These are phyloP conservation scores for Erpetoichthys calabaricus DNA, from an alignment of 2,797 vertebrate genomes.

Conservation along the genomic window DNA sequence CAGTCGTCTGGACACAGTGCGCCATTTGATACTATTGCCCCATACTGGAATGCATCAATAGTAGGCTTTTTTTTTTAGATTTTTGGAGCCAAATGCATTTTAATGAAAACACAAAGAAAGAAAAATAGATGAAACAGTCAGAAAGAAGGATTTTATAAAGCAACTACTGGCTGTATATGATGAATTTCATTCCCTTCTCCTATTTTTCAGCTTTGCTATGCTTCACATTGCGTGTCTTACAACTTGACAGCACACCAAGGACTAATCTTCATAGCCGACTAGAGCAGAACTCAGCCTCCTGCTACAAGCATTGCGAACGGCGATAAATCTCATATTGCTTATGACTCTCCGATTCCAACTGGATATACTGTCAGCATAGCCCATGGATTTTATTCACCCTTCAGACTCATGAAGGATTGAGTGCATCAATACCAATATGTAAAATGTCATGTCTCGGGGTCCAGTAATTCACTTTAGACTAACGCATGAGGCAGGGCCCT, in stretches of 20 bases:
- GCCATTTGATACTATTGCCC: too few relatives aligned
- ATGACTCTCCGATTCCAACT: neutral
- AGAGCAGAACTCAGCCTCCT: neutral
- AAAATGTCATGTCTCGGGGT: neutral
- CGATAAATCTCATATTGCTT: neutral
- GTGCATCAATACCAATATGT: neutral
- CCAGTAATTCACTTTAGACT: too few relatives aligned
- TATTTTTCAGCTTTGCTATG: neutral
- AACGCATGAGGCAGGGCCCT: too few relatives aligned
- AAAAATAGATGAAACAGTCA: too few relatives aligned
- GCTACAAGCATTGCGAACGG: neutral
- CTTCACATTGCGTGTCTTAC: neutral
- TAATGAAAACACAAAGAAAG: too few relatives aligned
- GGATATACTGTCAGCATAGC: neutral
- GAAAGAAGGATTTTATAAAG: neutral
- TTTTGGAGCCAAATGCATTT: too few relatives aligned
- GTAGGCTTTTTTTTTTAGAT: too few relatives aligned
- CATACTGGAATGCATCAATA: too few relatives aligned
- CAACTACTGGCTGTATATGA: neutral
- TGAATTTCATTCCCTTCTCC: neutral
- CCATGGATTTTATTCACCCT: neutral
- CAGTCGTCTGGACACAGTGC: too few relatives aligned
- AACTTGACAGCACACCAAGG: neutral
- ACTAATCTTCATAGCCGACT: neutral
- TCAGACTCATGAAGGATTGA: neutral